A percentile compares a stretch with the other conserved stretches of the same genome.
These are phyloP conservation scores for Conus canariensis DNA, from an alignment of 2,888 invertebrate genomes.

Conservation along the genomic window DNA sequence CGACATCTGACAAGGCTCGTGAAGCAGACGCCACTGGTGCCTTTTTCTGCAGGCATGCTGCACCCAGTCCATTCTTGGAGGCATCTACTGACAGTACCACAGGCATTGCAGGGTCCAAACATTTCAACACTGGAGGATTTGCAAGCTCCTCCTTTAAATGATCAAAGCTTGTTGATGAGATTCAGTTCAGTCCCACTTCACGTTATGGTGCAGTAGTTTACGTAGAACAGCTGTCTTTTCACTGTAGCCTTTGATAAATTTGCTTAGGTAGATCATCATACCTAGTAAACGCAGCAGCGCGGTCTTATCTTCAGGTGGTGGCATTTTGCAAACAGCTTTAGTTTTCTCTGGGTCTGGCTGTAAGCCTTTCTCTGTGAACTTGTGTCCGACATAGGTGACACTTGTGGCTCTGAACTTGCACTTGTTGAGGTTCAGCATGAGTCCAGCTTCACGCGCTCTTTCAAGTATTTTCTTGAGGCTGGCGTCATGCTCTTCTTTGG, in stretches of 20 bases:
- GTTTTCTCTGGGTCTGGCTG: not conserved
- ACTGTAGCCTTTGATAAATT: constrained; percentile 41
- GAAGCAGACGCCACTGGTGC: constrained; percentile 49
- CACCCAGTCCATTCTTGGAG: constrained; percentile 49
- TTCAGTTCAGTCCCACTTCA: not conserved
- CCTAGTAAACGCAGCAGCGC: not conserved
- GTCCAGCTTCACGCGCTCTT: constrained; percentile 26
- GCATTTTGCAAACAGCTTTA: not conserved
- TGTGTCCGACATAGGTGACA: constrained; percentile 49
- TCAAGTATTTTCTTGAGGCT: constrained; percentile 31
- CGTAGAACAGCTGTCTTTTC: constrained; percentile 42
- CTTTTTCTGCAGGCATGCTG: constrained; percentile 37
- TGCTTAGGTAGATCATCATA: constrained; percentile 11
- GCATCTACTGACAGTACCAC: not conserved
- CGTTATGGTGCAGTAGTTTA: too few species aligned
- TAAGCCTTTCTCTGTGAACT: not conserved
- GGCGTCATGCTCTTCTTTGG: constrained; percentile 40
- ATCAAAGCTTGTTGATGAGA: constrained; percentile 32
- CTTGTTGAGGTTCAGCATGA: constrained; percentile 40
- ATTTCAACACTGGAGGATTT: constrained; percentile 31
- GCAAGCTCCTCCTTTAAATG: constrained; percentile 29
- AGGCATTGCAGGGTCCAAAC: constrained; percentile 42
- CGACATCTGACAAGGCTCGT: constrained; percentile 44
- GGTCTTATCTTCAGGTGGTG: not conserved
- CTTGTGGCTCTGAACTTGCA: constrained; percentile 34